Evolutionary conservation across 2,113 vertebrate genomes (phyloP).

Genomic region (Rhabdomys dilectus): DNA sequence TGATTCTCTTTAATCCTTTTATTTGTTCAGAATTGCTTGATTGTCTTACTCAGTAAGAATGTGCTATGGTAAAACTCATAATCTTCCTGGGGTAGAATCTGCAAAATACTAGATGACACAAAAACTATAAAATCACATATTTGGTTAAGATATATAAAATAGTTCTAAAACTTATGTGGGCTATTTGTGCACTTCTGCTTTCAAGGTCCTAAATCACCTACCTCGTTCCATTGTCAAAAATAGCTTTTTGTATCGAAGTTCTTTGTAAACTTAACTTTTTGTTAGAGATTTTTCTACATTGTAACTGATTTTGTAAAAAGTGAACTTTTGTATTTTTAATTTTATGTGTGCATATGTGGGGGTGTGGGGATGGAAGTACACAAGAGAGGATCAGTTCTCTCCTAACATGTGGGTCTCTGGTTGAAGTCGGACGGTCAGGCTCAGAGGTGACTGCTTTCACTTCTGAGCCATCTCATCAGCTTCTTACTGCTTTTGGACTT

Average conservation of each 20-base stretch:
- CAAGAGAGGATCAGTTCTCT: no score
- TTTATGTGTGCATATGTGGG: no score
- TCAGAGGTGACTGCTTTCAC: neutral
- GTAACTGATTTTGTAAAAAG: neutral
- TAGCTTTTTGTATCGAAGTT: neutral
- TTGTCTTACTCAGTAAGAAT: slow-evolving; percentile 40
- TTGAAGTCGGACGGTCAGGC: neutral
- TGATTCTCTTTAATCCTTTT: slow-evolving; percentile 30
- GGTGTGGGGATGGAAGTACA: fast-evolving
- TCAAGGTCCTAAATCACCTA: neutral
- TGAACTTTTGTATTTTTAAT: no score
- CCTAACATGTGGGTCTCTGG: neutral
- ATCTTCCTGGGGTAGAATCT: slow-evolving; percentile 11
- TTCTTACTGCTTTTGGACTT: neutral
- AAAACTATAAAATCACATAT: neutral
- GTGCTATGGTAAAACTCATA: neutral
- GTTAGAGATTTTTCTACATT: slow-evolving; percentile 29
- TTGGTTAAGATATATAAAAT: neutral
- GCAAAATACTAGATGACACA: slow-evolving; percentile 2
- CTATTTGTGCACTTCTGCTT: neutral
- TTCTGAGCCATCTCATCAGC: no score
- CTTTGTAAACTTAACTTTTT: slow-evolving; percentile 13
- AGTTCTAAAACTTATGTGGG: neutral
- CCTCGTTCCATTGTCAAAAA: neutral
- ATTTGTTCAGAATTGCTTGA: neutral